These are phyloP conservation scores for Aurelia aurita complex sp. Pacific DNA, from an alignment of 30 jellyfish, hydroid and myxozoan genomes.

Conservation along the genomic window DNA sequence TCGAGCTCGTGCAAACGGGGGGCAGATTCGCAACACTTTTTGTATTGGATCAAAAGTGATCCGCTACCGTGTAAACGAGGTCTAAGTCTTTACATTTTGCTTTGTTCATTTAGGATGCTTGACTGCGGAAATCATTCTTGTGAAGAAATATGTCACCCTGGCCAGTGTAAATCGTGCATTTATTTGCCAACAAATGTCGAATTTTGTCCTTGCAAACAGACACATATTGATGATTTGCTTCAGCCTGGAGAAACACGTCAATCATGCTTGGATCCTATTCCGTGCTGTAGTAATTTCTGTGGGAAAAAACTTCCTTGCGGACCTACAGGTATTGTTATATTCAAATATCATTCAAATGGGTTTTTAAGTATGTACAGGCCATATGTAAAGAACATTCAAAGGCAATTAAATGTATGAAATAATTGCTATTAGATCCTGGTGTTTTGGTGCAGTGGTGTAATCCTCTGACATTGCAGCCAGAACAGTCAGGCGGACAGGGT, in stretches of 20 bases:
- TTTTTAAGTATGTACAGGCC: no score
- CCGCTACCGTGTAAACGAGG: background rate
- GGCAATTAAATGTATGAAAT: no score
- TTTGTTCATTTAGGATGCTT: slow-evolving; percentile 35
- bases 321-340: slow-evolving; percentile 60
- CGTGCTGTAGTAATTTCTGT: slow-evolving; percentile 88
- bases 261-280: slow-evolving; percentile 88
- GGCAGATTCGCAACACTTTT: no score
- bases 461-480: no score
- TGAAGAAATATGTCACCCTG: slow-evolving; percentile 76
- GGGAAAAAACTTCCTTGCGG: slow-evolving; percentile 92
- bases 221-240: slow-evolving; percentile 36
- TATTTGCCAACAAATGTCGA: slow-evolving; percentile 66
- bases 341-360: no score
- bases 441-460: no score
- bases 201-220: slow-evolving; percentile 92
- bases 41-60: no score
- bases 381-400: no score
- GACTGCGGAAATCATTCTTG: slow-evolving; percentile 85
- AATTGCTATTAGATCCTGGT: no score
- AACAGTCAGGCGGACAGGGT: no score
- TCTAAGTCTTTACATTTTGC: no score
- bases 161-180: slow-evolving; percentile 72
- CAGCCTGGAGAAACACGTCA: slow-evolving; percentile 51
- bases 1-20: no score